Conservation (phyloP, 2,888 invertebrate species). For the Tortrix viridana region DNA sequence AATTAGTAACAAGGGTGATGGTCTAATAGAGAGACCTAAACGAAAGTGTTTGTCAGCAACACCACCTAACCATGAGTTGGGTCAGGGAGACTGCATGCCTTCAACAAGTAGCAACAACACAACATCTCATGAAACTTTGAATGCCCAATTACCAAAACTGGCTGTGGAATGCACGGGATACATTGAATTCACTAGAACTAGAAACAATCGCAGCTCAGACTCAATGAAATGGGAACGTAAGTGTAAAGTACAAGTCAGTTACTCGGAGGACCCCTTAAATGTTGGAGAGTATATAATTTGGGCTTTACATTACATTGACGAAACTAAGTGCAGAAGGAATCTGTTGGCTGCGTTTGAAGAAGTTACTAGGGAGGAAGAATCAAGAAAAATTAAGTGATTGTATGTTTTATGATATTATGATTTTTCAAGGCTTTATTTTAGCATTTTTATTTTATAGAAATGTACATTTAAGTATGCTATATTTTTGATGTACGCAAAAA, state of each 20-base stretch:
- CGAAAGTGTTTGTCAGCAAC: conserved; percentile 65
- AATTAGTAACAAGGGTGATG: conserved; percentile 67
- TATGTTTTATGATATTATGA: conserved; percentile 21
- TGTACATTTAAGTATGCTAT: conserved; percentile 21
- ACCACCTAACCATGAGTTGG: conserved; percentile 70
- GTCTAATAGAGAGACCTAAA: conserved; percentile 52
- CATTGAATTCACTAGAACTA: conserved; percentile 71
- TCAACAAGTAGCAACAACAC: conserved; percentile 73
- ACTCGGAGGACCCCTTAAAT: conserved; percentile 80
- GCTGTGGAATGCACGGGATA: conserved; percentile 78
- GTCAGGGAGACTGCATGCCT: conserved; percentile 77
- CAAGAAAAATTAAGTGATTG: conserved; percentile 46
- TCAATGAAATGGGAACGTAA: conserved; percentile 85
- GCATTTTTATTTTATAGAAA: conserved; percentile 29
- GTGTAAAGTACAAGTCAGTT: conserved; percentile 86
- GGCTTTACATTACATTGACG: conserved; percentile 85
- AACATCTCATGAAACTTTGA: conserved; percentile 69
- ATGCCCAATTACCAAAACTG: conserved; percentile 71
- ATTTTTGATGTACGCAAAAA: not conserved
- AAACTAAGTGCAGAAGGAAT: conserved; percentile 85
- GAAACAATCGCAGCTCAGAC: conserved; percentile 65
- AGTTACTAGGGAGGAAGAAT: conserved; percentile 58
- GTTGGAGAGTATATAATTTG: conserved; percentile 85
- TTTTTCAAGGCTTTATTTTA: conserved; percentile 15
- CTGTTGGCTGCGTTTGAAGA: conserved; percentile 81